Evolutionary conservation across 37 sponge, comb jelly and placozoan genomes (phyloP).

Genomic region (Ianthella basta): DNA sequence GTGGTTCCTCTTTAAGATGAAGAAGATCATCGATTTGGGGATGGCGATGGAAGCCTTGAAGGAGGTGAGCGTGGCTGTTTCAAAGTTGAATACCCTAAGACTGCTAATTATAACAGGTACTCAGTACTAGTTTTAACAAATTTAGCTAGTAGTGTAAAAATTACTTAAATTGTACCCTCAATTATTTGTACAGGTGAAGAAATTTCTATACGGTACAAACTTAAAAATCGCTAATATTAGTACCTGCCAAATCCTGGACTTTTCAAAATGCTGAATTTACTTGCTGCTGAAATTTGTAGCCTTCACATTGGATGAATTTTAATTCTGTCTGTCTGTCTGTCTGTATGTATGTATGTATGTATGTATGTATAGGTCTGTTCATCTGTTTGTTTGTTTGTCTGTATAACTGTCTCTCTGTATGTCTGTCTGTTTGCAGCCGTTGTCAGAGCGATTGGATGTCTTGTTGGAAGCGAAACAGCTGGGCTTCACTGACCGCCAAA

Average conservation of each 20-base stretch:
- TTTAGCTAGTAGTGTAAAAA: too few species aligned
- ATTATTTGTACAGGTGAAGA: too few species aligned
- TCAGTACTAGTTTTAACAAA: too few species aligned
- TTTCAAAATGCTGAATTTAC: too few species aligned
- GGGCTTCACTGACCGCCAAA: slow-evolving; percentile 95
- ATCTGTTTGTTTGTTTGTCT: neutral
- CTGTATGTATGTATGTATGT: slow-evolving; percentile 1
- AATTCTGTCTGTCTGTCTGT: neutral
- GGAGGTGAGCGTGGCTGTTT: slow-evolving; percentile 72
- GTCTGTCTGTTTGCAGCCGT: neutral
- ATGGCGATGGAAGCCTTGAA: slow-evolving; percentile 42
- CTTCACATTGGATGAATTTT: too few species aligned
- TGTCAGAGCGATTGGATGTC: slow-evolving; percentile 37
- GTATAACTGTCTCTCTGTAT: too few species aligned
- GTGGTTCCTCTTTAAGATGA: slow-evolving; percentile 95
- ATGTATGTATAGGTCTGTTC: slow-evolving; percentile 5
- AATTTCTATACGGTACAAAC: too few species aligned
- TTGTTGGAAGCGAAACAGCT: slow-evolving; percentile 87
- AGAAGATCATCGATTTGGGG: slow-evolving; percentile 75
- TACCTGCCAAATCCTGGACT: too few species aligned
- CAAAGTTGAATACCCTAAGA: neutral
- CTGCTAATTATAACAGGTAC: neutral
- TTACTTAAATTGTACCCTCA: too few species aligned
- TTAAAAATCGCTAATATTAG: too few species aligned
- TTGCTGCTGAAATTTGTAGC: too few species aligned